Conservation (phyloP, 2,888 invertebrate genomes). For the Ceraclea dissimilis region DNA sequence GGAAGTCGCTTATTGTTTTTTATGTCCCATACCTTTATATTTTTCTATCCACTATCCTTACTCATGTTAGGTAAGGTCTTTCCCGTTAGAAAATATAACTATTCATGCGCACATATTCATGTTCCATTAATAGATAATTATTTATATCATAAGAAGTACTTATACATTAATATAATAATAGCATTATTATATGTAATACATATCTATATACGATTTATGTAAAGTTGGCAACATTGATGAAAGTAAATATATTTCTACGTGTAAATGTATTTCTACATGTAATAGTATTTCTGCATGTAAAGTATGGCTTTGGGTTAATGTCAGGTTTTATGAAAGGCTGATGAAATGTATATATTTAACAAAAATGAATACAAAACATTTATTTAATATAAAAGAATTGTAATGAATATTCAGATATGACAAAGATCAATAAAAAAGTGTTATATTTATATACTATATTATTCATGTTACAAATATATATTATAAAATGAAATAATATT, state of each 20-base stretch:
- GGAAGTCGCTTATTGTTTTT: no score
- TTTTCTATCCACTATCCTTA: no score
- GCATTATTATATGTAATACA: conserved; percentile 3
- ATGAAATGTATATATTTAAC: conserved; percentile 23
- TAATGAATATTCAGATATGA: conserved; percentile 12
- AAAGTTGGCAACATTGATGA: not conserved
- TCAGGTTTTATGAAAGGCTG: conserved; percentile 18
- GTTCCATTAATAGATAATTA: no score
- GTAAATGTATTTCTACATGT: not conserved
- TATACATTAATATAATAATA: no score
- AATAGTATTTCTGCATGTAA: no score
- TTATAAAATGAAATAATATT: conserved; percentile 12
- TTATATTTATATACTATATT: not conserved
- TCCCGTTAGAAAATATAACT: no score
- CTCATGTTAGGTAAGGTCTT: no score
- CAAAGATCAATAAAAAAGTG: conserved; percentile 1
- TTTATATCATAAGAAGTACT: no score
- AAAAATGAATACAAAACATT: conserved; percentile 5
- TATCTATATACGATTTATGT: not conserved
- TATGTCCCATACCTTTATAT: no score
- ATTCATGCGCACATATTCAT: no score
- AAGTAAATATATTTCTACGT: not conserved
- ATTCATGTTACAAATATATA: conserved; percentile 6
- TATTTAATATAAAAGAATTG: not conserved
- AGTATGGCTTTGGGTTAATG: not conserved